Evolutionary conservation across 2,113 vertebrate species (phyloP).

Genomic region (Triplophysa tibetana): DNA sequence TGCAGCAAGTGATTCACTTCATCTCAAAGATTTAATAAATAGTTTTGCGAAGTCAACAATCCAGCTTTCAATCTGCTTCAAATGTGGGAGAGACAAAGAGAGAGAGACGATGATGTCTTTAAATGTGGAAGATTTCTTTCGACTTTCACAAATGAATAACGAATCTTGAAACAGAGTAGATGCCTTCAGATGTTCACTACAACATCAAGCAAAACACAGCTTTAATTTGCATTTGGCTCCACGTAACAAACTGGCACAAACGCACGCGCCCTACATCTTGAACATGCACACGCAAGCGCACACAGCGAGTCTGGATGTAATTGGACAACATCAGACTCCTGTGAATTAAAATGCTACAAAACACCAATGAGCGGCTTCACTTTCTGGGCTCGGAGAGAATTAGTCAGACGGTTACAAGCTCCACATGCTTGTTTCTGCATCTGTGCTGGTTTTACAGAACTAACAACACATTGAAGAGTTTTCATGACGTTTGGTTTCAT

Average conservation of each 20-base stretch:
- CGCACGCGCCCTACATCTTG: neutral
- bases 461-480: neutral
- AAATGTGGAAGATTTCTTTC: too few species aligned
- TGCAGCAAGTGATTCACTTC: too few species aligned
- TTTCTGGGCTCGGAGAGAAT: conserved; percentile 43
- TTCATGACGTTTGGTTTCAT: neutral
- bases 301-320: neutral
- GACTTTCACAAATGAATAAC: too few species aligned
- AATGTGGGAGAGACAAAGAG: too few species aligned
- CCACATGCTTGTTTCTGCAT: conserved; percentile 7
- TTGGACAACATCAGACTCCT: conserved; percentile 48
- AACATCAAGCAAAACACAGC: neutral
- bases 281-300: conserved; percentile 3
- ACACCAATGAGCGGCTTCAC: conserved; percentile 30
- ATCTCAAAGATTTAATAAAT: neutral
- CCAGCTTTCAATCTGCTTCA: neutral
- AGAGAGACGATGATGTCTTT: too few species aligned
- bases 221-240: conserved; percentile 11
- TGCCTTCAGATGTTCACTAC: neutral
- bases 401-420: conserved; percentile 43
- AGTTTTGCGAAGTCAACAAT: conserved; percentile 2
- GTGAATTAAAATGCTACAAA: conserved; percentile 46
- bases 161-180: neutral
- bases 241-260: conserved; percentile 12
- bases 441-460: conserved; percentile 7